Percentiles rank a stretch among this genome's conserved stretches.
Evolutionary conservation across 2,113 vertebrate genomes (phyloP).

Genomic region (Bathybates hornii): DNA sequence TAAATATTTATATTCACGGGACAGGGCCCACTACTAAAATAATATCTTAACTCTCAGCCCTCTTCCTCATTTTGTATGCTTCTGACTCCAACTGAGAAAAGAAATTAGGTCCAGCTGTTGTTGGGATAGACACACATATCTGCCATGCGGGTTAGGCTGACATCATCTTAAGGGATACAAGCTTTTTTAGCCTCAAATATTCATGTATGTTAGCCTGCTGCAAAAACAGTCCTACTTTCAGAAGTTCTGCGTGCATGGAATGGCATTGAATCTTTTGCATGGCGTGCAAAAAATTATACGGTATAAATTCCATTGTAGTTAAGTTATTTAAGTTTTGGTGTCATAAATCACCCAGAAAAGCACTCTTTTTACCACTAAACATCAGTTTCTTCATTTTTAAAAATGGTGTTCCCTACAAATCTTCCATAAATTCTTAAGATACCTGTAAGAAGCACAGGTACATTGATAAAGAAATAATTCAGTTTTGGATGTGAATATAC

Average conservation of each 20-base stretch:
- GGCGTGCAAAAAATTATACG: neutral
- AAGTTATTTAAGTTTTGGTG: neutral
- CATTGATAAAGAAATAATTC: neutral
- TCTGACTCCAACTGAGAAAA: neutral
- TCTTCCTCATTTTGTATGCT: neutral
- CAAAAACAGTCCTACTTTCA: neutral
- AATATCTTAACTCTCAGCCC: neutral
- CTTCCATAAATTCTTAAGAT: neutral
- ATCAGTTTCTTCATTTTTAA: neutral
- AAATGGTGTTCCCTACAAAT: neutral
- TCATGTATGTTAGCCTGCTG: neutral
- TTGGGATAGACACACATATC: neutral
- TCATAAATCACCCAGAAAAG: neutral
- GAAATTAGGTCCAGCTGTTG: neutral
- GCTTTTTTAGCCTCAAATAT: neutral
- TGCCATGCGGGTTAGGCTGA: neutral
- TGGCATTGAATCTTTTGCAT: neutral
- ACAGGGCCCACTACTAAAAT: neutral
- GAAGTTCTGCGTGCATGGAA: neutral
- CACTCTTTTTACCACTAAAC: neutral
- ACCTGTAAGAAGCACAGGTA: neutral
- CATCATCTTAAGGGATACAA: neutral
- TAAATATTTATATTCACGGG: constrained; percentile 4
- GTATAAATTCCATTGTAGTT: neutral
- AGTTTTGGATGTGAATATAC: neutral